These are phyloP conservation scores for Blastomussa wellsi DNA, from an alignment of 92 coral and sea anemone genomes.

Conservation along the genomic window DNA sequence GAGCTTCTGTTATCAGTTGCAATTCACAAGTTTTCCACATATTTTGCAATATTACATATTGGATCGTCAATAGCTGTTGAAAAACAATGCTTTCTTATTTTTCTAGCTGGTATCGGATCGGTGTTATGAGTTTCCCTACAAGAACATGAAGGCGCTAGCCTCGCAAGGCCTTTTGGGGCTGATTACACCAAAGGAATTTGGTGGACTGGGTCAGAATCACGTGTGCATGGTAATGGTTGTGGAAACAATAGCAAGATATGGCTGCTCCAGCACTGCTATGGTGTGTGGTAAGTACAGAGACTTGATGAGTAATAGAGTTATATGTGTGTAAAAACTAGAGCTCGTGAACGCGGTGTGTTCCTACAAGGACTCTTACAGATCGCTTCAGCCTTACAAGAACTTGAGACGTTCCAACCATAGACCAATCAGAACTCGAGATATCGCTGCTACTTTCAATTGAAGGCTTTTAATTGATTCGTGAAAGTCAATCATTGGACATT, in stretches of 20 bases:
- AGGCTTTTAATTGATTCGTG: too few relatives aligned
- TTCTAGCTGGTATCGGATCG: constrained; percentile 39
- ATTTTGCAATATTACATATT: too few relatives aligned
- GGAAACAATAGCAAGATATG: constrained; percentile 51
- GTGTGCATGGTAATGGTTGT: constrained; percentile 42
- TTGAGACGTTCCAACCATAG: background rate
- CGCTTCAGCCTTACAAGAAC: background rate
- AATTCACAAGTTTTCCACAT: background rate
- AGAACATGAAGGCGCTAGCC: constrained; percentile 41
- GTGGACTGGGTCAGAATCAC: constrained; percentile 52
- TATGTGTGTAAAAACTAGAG: too few relatives aligned
- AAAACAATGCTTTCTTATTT: background rate
- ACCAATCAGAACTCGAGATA: background rate
- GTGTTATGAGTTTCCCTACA: constrained; percentile 31
- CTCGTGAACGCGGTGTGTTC: too few relatives aligned
- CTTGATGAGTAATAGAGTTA: background rate
- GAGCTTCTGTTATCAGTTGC: background rate
- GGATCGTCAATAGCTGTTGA: too few relatives aligned
- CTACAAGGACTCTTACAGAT: too few relatives aligned
- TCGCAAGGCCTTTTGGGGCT: constrained; percentile 50
- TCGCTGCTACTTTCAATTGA: too few relatives aligned
- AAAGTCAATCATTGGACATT: too few relatives aligned
- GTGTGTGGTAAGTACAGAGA: constrained; percentile 29
- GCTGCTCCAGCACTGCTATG: constrained; percentile 51
- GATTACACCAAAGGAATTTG: constrained; percentile 41